Percentiles rank a stretch among this genome's conserved stretches.
phyloP scores from a whole-genome alignment of 2,888 invertebrate genomes.

The Xylota sylvarum region DNA sequence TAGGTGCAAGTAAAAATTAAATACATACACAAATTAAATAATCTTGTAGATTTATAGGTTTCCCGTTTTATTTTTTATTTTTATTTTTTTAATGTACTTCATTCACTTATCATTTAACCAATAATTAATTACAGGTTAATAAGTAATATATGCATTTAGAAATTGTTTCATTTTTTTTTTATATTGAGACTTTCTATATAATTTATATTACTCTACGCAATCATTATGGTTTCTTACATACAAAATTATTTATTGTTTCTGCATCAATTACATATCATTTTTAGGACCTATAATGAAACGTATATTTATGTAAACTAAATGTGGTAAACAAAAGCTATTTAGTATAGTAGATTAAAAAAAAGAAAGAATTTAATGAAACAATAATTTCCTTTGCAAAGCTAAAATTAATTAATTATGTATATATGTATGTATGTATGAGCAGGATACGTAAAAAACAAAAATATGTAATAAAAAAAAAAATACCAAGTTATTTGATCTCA shows the following conservation, averaged over 20 bases:
- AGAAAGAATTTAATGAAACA: conserved; percentile 48
- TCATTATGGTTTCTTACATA: conserved; percentile 77
- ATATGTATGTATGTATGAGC: conserved; percentile 39
- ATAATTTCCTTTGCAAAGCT: conserved; percentile 43
- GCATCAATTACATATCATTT: conserved; percentile 67
- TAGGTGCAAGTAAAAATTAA: no score
- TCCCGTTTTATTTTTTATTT: conserved; percentile 48
- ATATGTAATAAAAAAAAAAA: conserved; percentile 28
- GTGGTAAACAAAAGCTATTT: conserved; percentile 57
- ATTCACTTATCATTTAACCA: conserved; percentile 74
- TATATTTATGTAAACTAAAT: conserved; percentile 61
- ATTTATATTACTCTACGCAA: conserved; percentile 73
- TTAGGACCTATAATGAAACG: conserved; percentile 64
- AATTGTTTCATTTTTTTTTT: conserved; percentile 60
- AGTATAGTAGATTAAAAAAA: conserved; percentile 45
- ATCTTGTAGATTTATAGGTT: conserved; percentile 34
- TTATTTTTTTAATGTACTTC: conserved; percentile 57
- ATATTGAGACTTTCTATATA: conserved; percentile 64
- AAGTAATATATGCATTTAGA: conserved; percentile 72
- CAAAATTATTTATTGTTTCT: conserved; percentile 76
- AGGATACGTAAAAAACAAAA: conserved; percentile 39
- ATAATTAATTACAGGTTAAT: conserved; percentile 69
- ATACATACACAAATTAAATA: not conserved
- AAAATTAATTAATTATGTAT: conserved; percentile 61
- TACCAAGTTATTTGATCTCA: conserved; percentile 38